Percentiles rank a stretch among this genome's conserved stretches.
Evolutionary conservation across 2,797 vertebrate species (phyloP).

Genomic region (Masticophis lateralis): DNA sequence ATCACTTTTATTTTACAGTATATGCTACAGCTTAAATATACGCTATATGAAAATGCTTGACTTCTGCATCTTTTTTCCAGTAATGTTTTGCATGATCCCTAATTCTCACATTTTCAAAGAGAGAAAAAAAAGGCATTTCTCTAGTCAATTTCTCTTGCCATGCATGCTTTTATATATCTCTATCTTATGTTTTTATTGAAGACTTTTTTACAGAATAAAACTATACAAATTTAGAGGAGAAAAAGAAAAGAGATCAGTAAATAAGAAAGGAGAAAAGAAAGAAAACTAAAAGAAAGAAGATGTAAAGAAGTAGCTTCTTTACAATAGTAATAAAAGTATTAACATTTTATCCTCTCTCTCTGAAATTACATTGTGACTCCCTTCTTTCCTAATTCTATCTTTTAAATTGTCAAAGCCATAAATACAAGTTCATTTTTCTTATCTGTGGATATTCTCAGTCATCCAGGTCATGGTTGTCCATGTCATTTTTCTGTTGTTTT

Average conservation of each 20-base stretch:
- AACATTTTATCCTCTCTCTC: background rate
- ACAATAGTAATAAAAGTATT: background rate
- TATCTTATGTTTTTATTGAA: background rate
- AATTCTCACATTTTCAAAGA: background rate
- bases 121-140: background rate
- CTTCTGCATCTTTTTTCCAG: background rate
- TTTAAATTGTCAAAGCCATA: background rate
- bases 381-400: too few species aligned
- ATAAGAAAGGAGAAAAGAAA: background rate
- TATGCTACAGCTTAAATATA: background rate
- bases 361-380: background rate
- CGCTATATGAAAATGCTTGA: background rate
- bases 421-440: too few species aligned
- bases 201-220: background rate
- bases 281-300: background rate
- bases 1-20: background rate
- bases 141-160: background rate
- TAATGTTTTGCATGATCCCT: background rate
- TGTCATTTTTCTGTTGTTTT: background rate
- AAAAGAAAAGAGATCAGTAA: background rate
- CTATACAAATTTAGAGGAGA: background rate
- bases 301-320: background rate
- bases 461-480: too few species aligned
- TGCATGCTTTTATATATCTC: background rate
- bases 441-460: too few species aligned